phyloP scores from a whole-genome alignment of 2,113 vertebrate genomes.

The Bubo bubo region DNA sequence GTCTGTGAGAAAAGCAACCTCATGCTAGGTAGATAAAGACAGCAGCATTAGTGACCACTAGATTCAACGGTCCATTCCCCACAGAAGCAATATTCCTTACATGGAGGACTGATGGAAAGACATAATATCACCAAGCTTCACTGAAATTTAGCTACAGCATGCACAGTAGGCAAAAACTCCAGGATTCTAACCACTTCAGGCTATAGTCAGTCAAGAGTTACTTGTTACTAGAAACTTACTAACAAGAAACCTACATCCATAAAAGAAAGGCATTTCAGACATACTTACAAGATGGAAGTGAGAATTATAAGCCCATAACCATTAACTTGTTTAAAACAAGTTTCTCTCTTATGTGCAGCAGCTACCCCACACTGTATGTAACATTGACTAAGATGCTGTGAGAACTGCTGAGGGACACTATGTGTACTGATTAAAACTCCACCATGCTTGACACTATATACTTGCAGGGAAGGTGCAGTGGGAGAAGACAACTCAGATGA shows the following conservation, averaged over 20 bases:
- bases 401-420: background rate
- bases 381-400: background rate
- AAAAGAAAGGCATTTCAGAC: background rate
- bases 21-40: background rate
- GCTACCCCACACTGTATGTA: fast-evolving
- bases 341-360: background rate
- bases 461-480: background rate
- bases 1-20: background rate
- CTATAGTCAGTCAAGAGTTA: background rate
- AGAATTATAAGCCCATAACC: background rate
- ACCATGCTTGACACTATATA: background rate
- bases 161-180: background rate
- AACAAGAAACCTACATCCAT: background rate
- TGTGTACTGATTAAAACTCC: background rate
- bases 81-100: background rate
- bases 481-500: background rate
- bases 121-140: background rate
- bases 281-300: background rate
- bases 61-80: background rate
- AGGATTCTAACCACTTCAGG: background rate
- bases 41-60: background rate
- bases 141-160: background rate
- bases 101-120: background rate
- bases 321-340: background rate
- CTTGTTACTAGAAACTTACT: background rate